A percentile compares a stretch with the other conserved stretches of the same genome.
These are phyloP conservation scores for Castor canadensis DNA, from an alignment of 2,113 vertebrate genomes.

Conservation along the genomic window DNA sequence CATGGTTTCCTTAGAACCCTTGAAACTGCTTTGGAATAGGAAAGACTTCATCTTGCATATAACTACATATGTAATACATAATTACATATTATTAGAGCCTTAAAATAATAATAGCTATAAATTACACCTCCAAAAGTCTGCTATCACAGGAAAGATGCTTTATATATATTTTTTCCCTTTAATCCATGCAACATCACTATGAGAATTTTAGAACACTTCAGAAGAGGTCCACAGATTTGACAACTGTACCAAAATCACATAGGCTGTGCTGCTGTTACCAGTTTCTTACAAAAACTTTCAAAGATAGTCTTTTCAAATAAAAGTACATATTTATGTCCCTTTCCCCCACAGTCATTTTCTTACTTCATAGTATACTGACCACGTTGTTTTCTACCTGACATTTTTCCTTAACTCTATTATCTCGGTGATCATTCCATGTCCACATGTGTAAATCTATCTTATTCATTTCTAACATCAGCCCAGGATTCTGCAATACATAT, in stretches of 20 bases:
- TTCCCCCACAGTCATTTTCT: neutral
- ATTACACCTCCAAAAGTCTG: neutral
- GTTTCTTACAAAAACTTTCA: slow-evolving; percentile 5
- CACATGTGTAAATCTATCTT: neutral
- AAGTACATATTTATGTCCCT: neutral
- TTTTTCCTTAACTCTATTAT: neutral
- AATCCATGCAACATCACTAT: neutral
- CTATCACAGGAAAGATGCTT: neutral
- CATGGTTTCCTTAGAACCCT: neutral
- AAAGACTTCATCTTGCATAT: slow-evolving; percentile 1
- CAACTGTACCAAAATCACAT: neutral
- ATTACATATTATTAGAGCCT: too few species aligned
- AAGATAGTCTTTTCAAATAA: slow-evolving; percentile 20
- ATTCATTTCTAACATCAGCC: neutral
- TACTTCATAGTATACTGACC: neutral
- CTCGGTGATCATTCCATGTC: neutral
- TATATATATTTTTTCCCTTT: neutral
- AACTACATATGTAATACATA: too few species aligned
- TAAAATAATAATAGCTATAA: neutral
- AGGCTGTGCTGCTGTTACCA: neutral
- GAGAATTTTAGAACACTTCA: neutral
- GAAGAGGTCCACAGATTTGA: neutral
- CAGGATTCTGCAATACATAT: neutral
- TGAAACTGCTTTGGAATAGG: neutral
- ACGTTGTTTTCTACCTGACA: neutral